phyloP scores from a whole-genome alignment of 23 tunicate genomes.

The Trididemnum clinides region DNA sequence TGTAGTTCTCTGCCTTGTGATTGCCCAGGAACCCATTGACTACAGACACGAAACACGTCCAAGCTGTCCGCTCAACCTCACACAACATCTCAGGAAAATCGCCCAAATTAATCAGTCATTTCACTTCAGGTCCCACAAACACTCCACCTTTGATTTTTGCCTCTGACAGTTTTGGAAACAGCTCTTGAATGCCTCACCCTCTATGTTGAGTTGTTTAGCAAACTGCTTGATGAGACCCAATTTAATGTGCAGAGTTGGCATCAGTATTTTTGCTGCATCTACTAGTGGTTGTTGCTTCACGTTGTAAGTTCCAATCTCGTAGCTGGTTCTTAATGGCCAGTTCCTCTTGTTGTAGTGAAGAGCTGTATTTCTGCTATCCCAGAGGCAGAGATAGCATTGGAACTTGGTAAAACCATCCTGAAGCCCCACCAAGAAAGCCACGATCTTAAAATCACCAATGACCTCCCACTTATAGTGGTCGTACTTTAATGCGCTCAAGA shows the following conservation, averaged over 20 bases:
- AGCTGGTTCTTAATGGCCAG: conserved; percentile 36
- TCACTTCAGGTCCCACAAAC: conserved; percentile 43
- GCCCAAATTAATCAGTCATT: conserved; percentile 30
- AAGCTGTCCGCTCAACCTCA: conserved; percentile 43
- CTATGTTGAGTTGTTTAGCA: conserved; percentile 23
- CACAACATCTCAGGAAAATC: conserved; percentile 27
- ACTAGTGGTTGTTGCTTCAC: conserved; percentile 34
- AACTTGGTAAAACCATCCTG: conserved; percentile 26
- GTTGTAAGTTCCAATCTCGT: conserved; percentile 21
- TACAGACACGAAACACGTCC: conserved; percentile 35
- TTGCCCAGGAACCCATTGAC: conserved; percentile 36
- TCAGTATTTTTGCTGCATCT: conserved; percentile 26
- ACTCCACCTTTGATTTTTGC: conserved; percentile 43
- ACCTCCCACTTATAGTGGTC: conserved; percentile 40
- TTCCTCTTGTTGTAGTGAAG: conserved; percentile 35
- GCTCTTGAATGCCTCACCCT: conserved; percentile 36
- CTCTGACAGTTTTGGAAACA: conserved; percentile 31
- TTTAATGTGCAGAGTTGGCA: conserved; percentile 41
- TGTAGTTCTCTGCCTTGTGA: conserved; percentile 40
- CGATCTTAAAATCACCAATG: conserved; percentile 46
- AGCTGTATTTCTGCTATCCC: conserved; percentile 36
- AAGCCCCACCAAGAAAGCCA: conserved; percentile 38
- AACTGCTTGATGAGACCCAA: conserved; percentile 42
- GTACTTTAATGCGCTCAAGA: conserved; percentile 28
- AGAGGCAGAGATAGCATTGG: conserved; percentile 30